Conservation (phyloP, 2,113 vertebrate species). For the Struthio camelus region DNA sequence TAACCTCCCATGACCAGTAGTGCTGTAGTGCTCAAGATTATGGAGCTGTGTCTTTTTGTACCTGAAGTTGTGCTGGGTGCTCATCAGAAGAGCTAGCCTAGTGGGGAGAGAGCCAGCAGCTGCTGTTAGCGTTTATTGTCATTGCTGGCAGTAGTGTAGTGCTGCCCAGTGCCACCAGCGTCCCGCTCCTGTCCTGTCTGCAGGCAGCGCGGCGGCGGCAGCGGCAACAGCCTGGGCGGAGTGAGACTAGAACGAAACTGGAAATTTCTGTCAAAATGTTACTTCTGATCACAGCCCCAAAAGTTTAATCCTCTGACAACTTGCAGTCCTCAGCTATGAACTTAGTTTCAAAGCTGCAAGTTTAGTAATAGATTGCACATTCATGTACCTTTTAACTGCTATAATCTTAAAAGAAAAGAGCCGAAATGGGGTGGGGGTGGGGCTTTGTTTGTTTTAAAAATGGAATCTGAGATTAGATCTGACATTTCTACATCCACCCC, state of each 20-base stretch:
- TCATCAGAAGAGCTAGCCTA: neutral
- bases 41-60: neutral
- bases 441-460: slow-evolving; percentile 73
- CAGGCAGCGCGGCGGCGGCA: fast-evolving
- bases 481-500: slow-evolving; percentile 73
- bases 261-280: neutral
- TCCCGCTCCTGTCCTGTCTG: neutral
- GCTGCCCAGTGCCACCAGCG: neutral
- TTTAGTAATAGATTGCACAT: neutral
- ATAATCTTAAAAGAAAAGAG: slow-evolving; percentile 22
- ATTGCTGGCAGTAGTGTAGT: neutral
- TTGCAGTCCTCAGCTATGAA: neutral
- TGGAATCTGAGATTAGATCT: slow-evolving; percentile 71
- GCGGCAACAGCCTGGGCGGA: neutral
- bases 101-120: neutral
- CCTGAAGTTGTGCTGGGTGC: neutral
- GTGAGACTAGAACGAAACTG: neutral
- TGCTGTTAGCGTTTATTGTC: neutral
- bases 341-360: neutral
- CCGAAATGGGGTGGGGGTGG: slow-evolving; percentile 49
- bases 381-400: neutral
- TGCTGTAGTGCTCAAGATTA: neutral
- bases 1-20: neutral
- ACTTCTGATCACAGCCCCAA: neutral
- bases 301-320: neutral